phyloP scores from a whole-genome alignment of 2,113 vertebrate genomes.

The Arvicanthis niloticus region DNA sequence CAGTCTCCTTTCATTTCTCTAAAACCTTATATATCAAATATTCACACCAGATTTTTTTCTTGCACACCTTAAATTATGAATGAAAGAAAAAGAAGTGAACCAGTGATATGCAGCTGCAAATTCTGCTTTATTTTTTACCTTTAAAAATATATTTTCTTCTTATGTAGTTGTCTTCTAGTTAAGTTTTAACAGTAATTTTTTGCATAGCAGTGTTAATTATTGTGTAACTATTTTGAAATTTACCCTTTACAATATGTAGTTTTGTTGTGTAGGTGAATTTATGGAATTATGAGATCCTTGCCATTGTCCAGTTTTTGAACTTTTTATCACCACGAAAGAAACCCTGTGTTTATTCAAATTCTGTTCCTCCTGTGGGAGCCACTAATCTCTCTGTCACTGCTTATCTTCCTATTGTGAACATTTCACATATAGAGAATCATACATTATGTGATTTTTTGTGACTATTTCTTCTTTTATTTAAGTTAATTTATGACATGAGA shows the following conservation, averaged over 20 bases:
- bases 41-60: slow-evolving; percentile 80
- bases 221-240: background rate
- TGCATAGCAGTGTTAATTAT: background rate
- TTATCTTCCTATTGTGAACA: background rate
- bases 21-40: slow-evolving; percentile 83
- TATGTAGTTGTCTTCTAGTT: slow-evolving; percentile 4
- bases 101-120: slow-evolving; percentile 35
- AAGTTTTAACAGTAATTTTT: background rate
- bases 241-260: background rate
- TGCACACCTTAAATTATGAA: slow-evolving; percentile 79
- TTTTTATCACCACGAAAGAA: background rate
- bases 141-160: slow-evolving; percentile 21
- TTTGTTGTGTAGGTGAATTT: background rate
- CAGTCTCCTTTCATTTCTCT: slow-evolving; percentile 82
- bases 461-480: background rate
- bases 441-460: background rate
- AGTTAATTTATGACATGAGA: background rate
- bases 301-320: background rate
- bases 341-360: background rate
- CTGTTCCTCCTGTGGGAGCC: background rate
- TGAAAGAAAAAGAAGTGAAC: slow-evolving; percentile 77
- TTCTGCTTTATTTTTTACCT: slow-evolving; percentile 51
- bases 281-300: background rate
- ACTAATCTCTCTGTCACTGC: background rate
- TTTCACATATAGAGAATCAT: background rate